Base-by-base conservation (phyloP, 2,113 vertebrate genomes). In the Bubo scandiacus region DNA sequence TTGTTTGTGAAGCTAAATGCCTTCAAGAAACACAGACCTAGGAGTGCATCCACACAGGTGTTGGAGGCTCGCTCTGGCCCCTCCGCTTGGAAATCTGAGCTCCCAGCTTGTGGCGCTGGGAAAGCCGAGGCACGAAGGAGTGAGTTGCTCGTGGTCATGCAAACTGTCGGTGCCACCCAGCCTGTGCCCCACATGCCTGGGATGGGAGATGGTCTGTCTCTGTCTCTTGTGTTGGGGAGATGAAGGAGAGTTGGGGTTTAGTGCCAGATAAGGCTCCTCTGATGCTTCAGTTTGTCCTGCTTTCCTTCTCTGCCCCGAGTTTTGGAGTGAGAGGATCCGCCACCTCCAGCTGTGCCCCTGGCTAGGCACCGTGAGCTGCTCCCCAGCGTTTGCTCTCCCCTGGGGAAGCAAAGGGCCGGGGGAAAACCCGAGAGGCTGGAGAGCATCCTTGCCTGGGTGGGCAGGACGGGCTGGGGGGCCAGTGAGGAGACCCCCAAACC, bases 101-200 rank as follows among this genome's bases (percentile, higher is more conserved):
- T 82, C 27, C 47, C 52, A 42, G 29, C 18, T 70, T 1, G 0
- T 43, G 1, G 3, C 61, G 25, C 27, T 1, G 5, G 42, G 67
- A 42, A n/a, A 83, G 12, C 0, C 0, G 0, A 75, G 68, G 25
- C 74, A 74, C 47, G 61, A 68, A n/a, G 36, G 49, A 62, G 10
- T 3, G 27, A 67, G 36, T 5, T 38, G 20, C 16, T 88, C 30
- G 1, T 10, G 51, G 42, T 15, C 26, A 15, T 12, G 7, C 17
- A 43, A 67, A 36, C 15, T 11, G 3, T 36, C 14, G 19, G 19
- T 17, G 16, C 17, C 49, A 30, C 30, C 34, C 5, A 5, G 17
- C 22, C 57, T 3, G 2, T 54, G 51, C 30, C 18, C 42, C 1
- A 6, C 8, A 8, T 0, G 4, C 12, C 55, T 65, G 36, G 40